Base-by-base conservation (phyloP, 2,888 invertebrate species). In the Drosophila phalerata region DNA sequence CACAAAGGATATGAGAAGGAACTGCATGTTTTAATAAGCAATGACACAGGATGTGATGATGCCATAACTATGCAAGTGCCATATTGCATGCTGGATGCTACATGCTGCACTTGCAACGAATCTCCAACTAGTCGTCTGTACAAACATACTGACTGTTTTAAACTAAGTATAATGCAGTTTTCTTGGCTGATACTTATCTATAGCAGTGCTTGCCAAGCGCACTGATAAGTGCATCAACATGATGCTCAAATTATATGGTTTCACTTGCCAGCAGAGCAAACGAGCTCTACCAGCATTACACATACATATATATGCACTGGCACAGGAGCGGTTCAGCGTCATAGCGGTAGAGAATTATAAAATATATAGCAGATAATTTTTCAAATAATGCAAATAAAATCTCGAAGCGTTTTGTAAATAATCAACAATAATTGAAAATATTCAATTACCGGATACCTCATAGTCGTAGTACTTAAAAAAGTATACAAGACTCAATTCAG, bases 181-280 rank as follows among this genome's bases (percentile, higher is more conserved):
- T 34, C 40, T 28, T 38, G 56, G 55, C 69, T 34, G 80, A 82
- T 85, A 82, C 76, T 85, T 85, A 84, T 80, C 80, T 80, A 76
- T 68, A 25, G 70, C 72, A 73, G 64, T 73, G 77, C 75, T 84
- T 86, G 86, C 67, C 79, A 78, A 86, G 69, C 75, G 68, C 70
- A 65, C 80, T 85, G 88, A 85, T 85, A 85, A 85, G 88, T 85
- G 83, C 88, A 79, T 73, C 83, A 83, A 79, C 77, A 87, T 85
- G 77, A 83, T 77, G 83, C 77, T 88, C 81, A 87, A 85, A 85
- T 88, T 85, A 88, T 85, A 85, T 85, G 88, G 82, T 67, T 75
- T 76, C 62, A 60, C 56, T 75, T 72, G 74, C 75, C 58, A 68
- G 60, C 62, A 45, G 56, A 52, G 64, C 52, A 60, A 85, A 75